Evolutionary conservation across 2,113 vertebrate species (phyloP), one percentile per base, ranked within the genome.

Genomic region (Sander vitreus): DNA sequence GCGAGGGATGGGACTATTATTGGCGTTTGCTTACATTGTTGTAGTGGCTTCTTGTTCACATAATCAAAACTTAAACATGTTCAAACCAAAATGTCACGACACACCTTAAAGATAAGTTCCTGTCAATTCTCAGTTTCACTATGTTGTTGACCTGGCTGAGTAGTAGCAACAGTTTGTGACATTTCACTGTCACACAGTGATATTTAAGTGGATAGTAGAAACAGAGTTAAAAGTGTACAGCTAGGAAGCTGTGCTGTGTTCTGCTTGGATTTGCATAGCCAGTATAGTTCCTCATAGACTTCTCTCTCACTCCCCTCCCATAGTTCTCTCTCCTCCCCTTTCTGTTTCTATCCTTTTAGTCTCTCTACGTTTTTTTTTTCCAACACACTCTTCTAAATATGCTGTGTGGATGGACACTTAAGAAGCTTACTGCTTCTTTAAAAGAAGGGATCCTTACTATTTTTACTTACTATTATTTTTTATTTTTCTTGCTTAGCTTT

Each of bases 311-410:
- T 48, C 65, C 47, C 66, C 63, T 58, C 76, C 85, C 83, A 5
- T 65, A 23, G 0, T 18, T 53, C 23, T 85, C 68, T 86, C 85
- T 66, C 88, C 75, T 65, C 85, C 86, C 57, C 67, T 73, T 62
- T 82, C 72, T 47, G 25, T 69, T 76, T 80, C 57, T 63, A 6
- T 70, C 43, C 65, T 59, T 79, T 69, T 59, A 21, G 53, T 62
- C 55, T 76, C 69, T 51, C 63, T 43, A 16, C 9, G 15, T 21
- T 82, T 39, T 72, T 82, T 39, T 72, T 58, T 65, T 63, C 16
- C n/a, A 63, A 51, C 60, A 25, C 60, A 11, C 75, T 48, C 48
- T 25, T 36, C 54, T 60, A 50, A 73, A 21, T 68, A 23, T 63
- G 58, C 63, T 69, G 12, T 47, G 43, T n/a, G 6, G 6, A 23